Percentiles rank a stretch among this genome's conserved stretches.
Conservation (phyloP, 2,113 vertebrate genomes). For the Peromyscus leucopus region DNA sequence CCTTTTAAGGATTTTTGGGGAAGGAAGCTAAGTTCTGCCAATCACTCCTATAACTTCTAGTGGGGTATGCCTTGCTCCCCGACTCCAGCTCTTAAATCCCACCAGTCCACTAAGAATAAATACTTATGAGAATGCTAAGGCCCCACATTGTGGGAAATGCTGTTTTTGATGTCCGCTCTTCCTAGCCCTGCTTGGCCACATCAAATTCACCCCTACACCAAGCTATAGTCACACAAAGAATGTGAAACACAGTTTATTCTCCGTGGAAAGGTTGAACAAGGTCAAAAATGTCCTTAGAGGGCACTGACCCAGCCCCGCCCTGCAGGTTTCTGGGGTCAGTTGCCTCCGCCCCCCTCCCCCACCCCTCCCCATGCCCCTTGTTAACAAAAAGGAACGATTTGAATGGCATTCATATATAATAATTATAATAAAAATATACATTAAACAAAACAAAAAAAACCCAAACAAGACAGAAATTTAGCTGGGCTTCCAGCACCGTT, state of each 20-base stretch:
- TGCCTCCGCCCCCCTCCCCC: slow-evolving; percentile 73
- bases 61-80: not conserved
- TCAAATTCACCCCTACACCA: not conserved
- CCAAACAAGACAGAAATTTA: slow-evolving; percentile 82
- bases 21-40: not conserved
- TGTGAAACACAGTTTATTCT: slow-evolving; percentile 84
- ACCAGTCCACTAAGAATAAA: slow-evolving; percentile 15
- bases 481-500: slow-evolving; percentile 84
- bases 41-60: not conserved
- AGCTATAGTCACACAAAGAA: slow-evolving; percentile 64
- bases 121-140: not conserved
- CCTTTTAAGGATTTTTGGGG: not conserved
- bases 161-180: not conserved
- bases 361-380: slow-evolving; percentile 69
- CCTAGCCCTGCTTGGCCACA: not conserved
- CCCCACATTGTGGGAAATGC: not conserved
- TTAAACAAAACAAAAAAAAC: slow-evolving; percentile 79
- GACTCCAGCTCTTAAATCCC: not conserved
- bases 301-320: slow-evolving; percentile 83
- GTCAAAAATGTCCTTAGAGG: slow-evolving; percentile 81
- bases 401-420: slow-evolving; percentile 84
- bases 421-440: slow-evolving; percentile 87
- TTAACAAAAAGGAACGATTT: slow-evolving; percentile 84
- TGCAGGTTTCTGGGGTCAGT: slow-evolving; percentile 83
- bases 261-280: slow-evolving; percentile 84